Base-by-base conservation (phyloP, 37 sponge, comb jelly and placozoan genomes). In the Aphrocallistes beatrix region DNA sequence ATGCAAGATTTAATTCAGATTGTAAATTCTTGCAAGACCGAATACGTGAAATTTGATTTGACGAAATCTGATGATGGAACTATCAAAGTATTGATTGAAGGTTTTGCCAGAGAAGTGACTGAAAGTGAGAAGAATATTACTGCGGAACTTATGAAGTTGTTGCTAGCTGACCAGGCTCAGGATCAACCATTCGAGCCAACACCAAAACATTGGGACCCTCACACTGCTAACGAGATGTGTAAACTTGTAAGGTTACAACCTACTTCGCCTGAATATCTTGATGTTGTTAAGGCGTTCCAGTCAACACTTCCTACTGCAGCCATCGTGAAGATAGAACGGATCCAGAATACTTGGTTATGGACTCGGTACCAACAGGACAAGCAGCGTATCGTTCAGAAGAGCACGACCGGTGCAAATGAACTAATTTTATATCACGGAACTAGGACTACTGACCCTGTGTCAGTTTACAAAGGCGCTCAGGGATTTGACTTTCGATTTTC, bases 291-390 rank as follows among this genome's bases (percentile, higher is more conserved):
- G 16, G 83, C 85, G 45, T 90, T 92, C 49, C 6, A 60, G 23
- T 19, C 48, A n/a, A 92, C 93, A 32, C 81, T 92, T 89, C 36
- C 85, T n/a, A 38, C 37, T 83, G 30, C 37, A 0, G 19, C 25
- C 23, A 82, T 92, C 3, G 32, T 36, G 23, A 23, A 47, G 1
- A 83, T 92, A 9, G 39, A 81, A 36, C 89, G 93, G 0, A 89
- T 93, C n/a, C 93, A 93, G 85, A 93, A 93, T 82, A 84, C 51
- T 37, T 93, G 91, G 91, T 84, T 91, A 1, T 93, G 93, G 93
- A 84, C 88, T 25, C 88, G 82, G 30, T 93, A 89, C 84, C 81
- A 36, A 21, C 51, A 75, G 23, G 91, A 93, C 38, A 87, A 45
- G 83, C 82, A 87, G 0, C 36, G 86, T 10, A n/a, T 93, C 37